Base-by-base conservation (phyloP, 1,140 invertebrate species). In the Ephestia elutella region DNA sequence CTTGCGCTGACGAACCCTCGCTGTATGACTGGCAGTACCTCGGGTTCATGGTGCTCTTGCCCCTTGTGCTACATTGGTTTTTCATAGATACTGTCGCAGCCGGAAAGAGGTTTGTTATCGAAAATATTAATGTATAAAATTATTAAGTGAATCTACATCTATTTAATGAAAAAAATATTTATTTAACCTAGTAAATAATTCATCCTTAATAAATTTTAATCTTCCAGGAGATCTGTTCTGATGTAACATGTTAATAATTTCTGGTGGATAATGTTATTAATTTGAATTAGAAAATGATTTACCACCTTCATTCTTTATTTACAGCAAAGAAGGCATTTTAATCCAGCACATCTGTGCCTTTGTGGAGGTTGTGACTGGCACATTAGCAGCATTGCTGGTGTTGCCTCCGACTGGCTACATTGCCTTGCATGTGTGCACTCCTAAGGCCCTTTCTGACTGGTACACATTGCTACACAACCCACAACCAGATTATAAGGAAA, bases 391-490 rank as follows among this genome's bases (percentile, higher is more conserved):
- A 8, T 72, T 98, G 5, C 85, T 97, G 15, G 75, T 96, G 1
- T 91, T 93, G 54, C 92, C 96, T 21, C 97, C 97, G 0, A 75
- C 93, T 11, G 96, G 96, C 30, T 90, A 89, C 0, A 92, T 97
- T 38, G 77, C 84, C 7, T 88, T 99, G 3, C 91, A 91, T 69
- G 94, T 95, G 0, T 99, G 97, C 77, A 91, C 90, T 54, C 94
- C 94, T 0, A 90, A 91, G 32, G 91, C 92, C 17, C 85, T 99
- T 5, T 94, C 96, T 0, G 97, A 99, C 86, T 99, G 97, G 97
- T 99, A 99, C 81, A 98, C 97, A 0, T 82, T 99, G 59, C 90
- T 99, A 18, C 95, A 98, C 65, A 99, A 99, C 90, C 98, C 98
- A 20, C 93, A 92, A 68, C 96, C 97, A 7, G 95, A 98, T 82